These are phyloP conservation scores for Cirrhinus molitorella DNA, from an alignment of 2,797 vertebrate genomes.

Conservation along the genomic window DNA sequence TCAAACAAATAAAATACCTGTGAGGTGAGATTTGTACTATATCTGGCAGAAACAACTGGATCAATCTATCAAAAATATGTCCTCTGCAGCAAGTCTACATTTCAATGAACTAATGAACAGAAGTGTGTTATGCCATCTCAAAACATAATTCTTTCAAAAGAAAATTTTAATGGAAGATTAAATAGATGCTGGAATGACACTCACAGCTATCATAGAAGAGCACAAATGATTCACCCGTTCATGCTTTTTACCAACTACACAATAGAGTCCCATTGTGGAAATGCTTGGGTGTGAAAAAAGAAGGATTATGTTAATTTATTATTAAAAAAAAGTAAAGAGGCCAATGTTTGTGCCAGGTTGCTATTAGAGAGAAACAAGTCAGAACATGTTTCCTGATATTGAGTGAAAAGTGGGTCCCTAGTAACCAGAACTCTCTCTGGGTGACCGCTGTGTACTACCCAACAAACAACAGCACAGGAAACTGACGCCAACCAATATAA, in stretches of 20 bases:
- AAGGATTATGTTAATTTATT: background rate
- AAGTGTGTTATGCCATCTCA: background rate
- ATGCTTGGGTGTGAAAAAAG: background rate
- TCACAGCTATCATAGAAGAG: background rate
- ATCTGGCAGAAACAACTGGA: background rate
- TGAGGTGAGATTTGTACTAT: background rate
- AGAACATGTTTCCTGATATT: conserved; percentile 33
- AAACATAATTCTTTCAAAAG: background rate
- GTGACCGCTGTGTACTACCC: conserved; percentile 7
- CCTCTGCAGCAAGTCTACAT: background rate
- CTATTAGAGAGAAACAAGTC: conserved; percentile 49
- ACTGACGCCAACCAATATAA: background rate
- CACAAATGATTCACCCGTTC: background rate
- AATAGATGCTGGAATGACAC: background rate
- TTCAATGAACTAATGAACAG: background rate
- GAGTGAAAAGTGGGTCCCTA: conserved; percentile 43
- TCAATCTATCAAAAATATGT: background rate
- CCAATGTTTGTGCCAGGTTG: conserved; percentile 25
- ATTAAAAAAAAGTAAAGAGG: background rate
- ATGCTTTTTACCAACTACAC: background rate
- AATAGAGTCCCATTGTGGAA: background rate
- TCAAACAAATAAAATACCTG: too few relatives aligned
- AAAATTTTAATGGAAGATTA: too few relatives aligned
- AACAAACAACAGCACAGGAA: conserved; percentile 17
- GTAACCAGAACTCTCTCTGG: conserved; percentile 37